Evolutionary conservation across 2,797 vertebrate genomes (phyloP), one percentile per base, ranked within the genome.

Genomic region (Carapus acus): DNA sequence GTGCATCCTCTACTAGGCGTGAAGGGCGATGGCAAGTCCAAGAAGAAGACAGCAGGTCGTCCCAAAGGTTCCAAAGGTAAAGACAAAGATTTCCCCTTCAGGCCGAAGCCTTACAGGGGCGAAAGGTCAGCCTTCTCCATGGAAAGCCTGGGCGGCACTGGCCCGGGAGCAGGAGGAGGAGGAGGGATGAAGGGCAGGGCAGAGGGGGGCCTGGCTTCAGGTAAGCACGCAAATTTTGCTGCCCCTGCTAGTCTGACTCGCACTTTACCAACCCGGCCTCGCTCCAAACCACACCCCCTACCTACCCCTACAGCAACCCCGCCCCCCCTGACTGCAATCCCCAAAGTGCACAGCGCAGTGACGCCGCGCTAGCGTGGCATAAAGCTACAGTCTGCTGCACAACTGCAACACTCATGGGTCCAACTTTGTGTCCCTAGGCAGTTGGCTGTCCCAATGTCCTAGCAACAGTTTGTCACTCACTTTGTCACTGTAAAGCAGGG

Each of bases 51-150:
- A 51, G 94, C 94, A 20, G 96, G 95, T 62, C 91, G 95, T 65
- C 95, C 96, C 54, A 99, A 99, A 90, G 96, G 96, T 88, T 93
- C 94, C 87, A 99, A 99, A 96, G 95, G 95, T 94, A 99, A 99
- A 96, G 96, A 98, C 89, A 97, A 94, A 94, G 94, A 98, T 90
- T 97, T 94, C 88, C 87, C 94, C 85, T 96, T 96, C 90, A 93
- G 94, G 88, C 90, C 94, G 78, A 98, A 97, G 90, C 89, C 91
- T 86, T 94, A 89, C 93, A 93, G 92, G 89, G 93, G 92, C 67
- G 94, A 97, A 77, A 92, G 94, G 89, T 90, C 91, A 82, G 88
- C 90, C 82, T 92, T 91, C 73, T 88, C 92, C 78, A 74, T 92
- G 91, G 92, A 97, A 83, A 88, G 90, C 86, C 85, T 91, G 82